A percentile compares a stretch with the other conserved stretches of the same genome.
Conservation (phyloP, 2,888 invertebrate species). For the Parnassius apollo region DNA sequence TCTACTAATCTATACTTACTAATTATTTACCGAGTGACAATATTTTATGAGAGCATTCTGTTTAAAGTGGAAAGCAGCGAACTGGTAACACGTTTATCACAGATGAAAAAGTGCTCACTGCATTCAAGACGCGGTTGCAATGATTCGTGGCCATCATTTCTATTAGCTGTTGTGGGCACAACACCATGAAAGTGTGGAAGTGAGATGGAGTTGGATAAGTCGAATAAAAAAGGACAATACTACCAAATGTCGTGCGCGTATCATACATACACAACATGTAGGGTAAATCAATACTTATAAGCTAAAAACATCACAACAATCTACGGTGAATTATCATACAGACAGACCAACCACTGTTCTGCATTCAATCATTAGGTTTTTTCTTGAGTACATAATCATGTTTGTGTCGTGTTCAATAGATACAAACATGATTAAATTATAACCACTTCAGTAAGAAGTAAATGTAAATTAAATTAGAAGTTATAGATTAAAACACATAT, state of each 20-base stretch:
- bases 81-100: slow-evolving; percentile 19
- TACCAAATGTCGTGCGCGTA: background rate
- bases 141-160: slow-evolving; percentile 19
- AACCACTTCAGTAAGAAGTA: too few species aligned
- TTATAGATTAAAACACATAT: too few species aligned
- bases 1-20: slow-evolving; percentile 13
- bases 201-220: slow-evolving; percentile 3
- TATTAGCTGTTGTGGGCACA: slow-evolving; percentile 9
- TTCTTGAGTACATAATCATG: background rate
- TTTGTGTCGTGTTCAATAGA: too few species aligned
- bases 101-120: slow-evolving; percentile 20
- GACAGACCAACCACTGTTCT: background rate
- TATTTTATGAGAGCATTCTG: slow-evolving; percentile 17
- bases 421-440: too few species aligned
- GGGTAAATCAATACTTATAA: background rate
- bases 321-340: too few species aligned
- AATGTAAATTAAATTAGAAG: too few species aligned
- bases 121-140: slow-evolving; percentile 19
- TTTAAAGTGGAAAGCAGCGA: slow-evolving; percentile 22
- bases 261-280: background rate
- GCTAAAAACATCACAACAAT: background rate
- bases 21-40: slow-evolving; percentile 22
- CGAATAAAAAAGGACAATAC: slow-evolving; percentile 9
- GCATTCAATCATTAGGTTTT: background rate
- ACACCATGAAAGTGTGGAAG: slow-evolving; percentile 20